Base-by-base conservation (phyloP, 1,140 invertebrate genomes). In the Diabrotica virgifera region DNA sequence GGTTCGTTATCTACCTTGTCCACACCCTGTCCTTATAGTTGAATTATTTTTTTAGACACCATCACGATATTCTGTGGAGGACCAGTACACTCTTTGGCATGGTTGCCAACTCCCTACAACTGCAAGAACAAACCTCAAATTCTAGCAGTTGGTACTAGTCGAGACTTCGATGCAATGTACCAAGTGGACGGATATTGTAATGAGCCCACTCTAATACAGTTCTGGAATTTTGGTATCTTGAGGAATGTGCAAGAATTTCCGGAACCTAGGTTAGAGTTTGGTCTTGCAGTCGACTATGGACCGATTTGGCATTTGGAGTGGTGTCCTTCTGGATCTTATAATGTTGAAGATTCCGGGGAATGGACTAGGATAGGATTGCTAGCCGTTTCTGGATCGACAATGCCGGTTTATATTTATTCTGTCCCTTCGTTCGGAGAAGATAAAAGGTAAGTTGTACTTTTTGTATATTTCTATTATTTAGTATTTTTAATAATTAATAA, bases 321-420 rank as follows among this genome's bases (percentile, higher is more conserved):
- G 89, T 92, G 90, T 79, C 90, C 90, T 10, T 89, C 88, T 0
- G 89, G 89, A 14, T 85, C 84, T 68, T 85, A 65, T 60, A 79
- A 78, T 64, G 59, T 74, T 38, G 51, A 65, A 62, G 63, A 58
- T 5, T 38, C 69, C 36, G 52, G 46, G 37, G 52, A 64, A 38
- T 51, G 61, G 52, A 50, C 52, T 11, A 81, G 87, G 74, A 79
- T 91, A 69, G 90, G 90, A 8, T 74, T 92, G 6, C 74, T 91
- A 51, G 89, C 89, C n/a, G 81, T 85, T 7, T 87, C 87, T 6
- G 88, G 85, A 70, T 86, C 86, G 0, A 85, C 87, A 74, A 87
- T 87, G 13, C 76, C 68, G 60, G 82, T 86, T 53, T 81, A 85
- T 60, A 83, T 91, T 66, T 89, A 86, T 74, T 81, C 84, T 8